These are phyloP conservation scores for Uloborus plumipes DNA, from an alignment of 2,888 invertebrate species.

Conservation along the genomic window DNA sequence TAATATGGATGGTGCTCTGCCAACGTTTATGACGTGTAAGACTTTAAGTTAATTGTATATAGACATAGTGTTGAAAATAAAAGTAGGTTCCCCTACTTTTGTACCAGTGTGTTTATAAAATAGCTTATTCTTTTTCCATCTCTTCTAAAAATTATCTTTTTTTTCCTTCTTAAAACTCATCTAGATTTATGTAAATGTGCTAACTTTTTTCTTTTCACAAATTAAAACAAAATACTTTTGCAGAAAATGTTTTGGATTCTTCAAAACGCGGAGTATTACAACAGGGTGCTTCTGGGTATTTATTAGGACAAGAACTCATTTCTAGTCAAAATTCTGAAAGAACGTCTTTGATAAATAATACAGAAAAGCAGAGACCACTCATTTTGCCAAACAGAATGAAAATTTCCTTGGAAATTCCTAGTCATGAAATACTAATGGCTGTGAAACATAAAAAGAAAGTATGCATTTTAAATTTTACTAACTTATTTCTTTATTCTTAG, in stretches of 20 bases:
- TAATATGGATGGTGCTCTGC: too few relatives aligned
- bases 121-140: too few relatives aligned
- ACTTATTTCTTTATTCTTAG: background rate
- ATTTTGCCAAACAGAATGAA: constrained; percentile 76
- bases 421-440: constrained; percentile 84
- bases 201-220: too few relatives aligned
- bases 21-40: too few relatives aligned
- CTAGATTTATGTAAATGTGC: too few relatives aligned
- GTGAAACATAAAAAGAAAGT: constrained; percentile 92
- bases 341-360: background rate
- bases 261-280: constrained; percentile 55
- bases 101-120: too few relatives aligned
- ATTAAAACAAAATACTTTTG: too few relatives aligned
- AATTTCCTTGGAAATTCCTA: constrained; percentile 79
- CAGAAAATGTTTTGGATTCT: constrained; percentile 22
- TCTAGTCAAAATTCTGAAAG: constrained; percentile 35
- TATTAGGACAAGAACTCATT: constrained; percentile 54
- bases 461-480: constrained; percentile 16
- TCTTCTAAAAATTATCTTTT: background rate
- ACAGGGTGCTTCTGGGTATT: constrained; percentile 60
- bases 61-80: too few relatives aligned
- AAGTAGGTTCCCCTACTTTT: too few relatives aligned
- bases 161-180: background rate
- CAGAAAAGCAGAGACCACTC: constrained; percentile 66
- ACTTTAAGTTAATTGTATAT: too few relatives aligned